Percentiles rank a stretch among this genome's conserved stretches.
phyloP scores from a whole-genome alignment of 2,113 vertebrate genomes.

The Eonycteris spelaea region DNA sequence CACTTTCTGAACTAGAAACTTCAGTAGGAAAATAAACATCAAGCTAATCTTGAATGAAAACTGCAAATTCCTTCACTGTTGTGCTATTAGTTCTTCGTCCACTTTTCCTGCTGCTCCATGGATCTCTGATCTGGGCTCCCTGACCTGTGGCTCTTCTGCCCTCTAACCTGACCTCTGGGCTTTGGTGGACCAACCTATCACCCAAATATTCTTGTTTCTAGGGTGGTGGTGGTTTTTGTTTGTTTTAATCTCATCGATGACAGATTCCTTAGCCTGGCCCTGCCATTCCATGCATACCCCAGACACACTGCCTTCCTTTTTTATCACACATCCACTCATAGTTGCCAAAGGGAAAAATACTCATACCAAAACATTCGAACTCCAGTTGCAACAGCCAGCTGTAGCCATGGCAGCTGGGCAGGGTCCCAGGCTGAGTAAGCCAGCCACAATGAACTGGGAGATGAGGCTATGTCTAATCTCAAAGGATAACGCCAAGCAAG shows the following conservation, averaged over 20 bases:
- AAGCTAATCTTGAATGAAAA: background rate
- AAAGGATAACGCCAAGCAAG: constrained; percentile 91
- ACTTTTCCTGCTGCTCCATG: background rate
- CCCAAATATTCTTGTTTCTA: background rate
- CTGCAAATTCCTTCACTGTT: background rate
- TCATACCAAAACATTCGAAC: constrained; percentile 89
- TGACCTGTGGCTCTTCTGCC: background rate
- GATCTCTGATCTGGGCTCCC: background rate
- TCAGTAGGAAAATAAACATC: background rate
- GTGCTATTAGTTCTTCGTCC: background rate
- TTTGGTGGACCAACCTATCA: background rate
- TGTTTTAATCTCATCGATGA: background rate
- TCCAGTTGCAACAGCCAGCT: constrained; percentile 91
- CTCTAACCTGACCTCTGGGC: background rate
- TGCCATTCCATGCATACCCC: background rate
- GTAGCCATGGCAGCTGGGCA: constrained; percentile 89
- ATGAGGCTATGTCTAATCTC: constrained; percentile 93
- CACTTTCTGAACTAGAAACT: background rate
- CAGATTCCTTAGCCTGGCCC: background rate
- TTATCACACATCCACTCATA: constrained; percentile 74
- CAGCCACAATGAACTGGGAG: constrained; percentile 93
- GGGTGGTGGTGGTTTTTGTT: background rate
- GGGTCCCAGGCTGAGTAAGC: constrained; percentile 92
- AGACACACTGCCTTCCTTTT: background rate
- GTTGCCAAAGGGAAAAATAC: constrained; percentile 85